Conservation (phyloP, 2,797 vertebrate species). For the Harpagifer antarcticus region DNA sequence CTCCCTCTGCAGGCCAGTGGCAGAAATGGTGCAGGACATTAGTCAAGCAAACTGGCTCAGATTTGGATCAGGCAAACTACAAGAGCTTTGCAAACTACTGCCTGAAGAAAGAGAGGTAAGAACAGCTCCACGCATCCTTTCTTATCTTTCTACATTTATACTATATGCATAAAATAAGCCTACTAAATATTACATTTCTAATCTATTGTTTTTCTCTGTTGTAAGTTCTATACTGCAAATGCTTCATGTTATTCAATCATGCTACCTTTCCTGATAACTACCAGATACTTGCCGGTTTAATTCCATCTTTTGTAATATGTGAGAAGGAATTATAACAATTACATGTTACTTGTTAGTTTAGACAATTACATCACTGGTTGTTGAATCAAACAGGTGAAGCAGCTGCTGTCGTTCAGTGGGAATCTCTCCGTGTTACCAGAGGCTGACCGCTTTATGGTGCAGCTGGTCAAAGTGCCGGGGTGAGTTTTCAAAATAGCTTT, state of each 20-base stretch:
- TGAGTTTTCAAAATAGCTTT: slow-evolving; percentile 52
- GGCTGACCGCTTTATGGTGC: slow-evolving; percentile 87
- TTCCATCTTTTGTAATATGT: not conserved
- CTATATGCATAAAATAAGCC: not conserved
- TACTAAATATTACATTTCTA: too few relatives aligned
- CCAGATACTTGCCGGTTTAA: not conserved
- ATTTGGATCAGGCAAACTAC: slow-evolving; percentile 85
- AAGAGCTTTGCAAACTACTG: slow-evolving; percentile 85
- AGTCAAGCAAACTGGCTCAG: slow-evolving; percentile 75
- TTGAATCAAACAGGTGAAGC: slow-evolving; percentile 77
- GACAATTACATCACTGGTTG: not conserved
- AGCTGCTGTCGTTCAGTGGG: slow-evolving; percentile 80
- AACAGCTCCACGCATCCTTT: not conserved
- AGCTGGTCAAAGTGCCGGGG: slow-evolving; percentile 85
- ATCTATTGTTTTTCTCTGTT: not conserved
- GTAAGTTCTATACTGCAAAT: not conserved
- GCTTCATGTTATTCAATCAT: not conserved
- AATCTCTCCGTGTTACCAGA: slow-evolving; percentile 79
- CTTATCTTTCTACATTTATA: not conserved
- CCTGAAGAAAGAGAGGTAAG: slow-evolving; percentile 86
- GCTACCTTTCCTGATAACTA: not conserved
- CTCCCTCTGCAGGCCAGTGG: slow-evolving; percentile 79
- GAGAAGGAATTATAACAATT: not conserved
- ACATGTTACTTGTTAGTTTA: too few relatives aligned
- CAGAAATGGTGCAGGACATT: slow-evolving; percentile 84